Base-by-base conservation (phyloP, 2,888 invertebrate genomes). In the Drosophila ustulata region DNA sequence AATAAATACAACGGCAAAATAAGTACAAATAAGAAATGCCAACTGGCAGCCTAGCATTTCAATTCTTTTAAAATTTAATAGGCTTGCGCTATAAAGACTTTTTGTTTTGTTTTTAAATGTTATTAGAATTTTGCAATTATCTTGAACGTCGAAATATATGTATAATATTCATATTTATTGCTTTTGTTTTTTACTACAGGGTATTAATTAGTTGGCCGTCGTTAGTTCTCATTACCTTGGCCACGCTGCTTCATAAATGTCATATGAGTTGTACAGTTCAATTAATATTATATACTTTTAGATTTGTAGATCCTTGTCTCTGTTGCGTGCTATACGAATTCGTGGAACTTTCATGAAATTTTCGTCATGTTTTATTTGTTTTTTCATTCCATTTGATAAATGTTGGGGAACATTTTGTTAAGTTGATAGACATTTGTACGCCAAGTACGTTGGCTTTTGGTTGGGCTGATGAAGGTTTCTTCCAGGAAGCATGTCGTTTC, bases 261-360 rank as follows among this genome's bases (percentile, higher is more conserved):
- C 89, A 88, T 72, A 75, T 75, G 71, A 75, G 72, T 76, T 76
- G 85, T 80, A 84, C 71, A 74, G 66, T 76, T 89, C 89, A 89
- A 86, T 86, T 86, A 88, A 86, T 88, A 79, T 72, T 83, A 71
- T 82, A 28, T 30, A 64, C 37, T 50, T 43, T n/a, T 55, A 26
- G 53, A 61, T 70, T 72, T 59, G 47, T 64, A 49, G 59, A 64
- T 75, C 46, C 55, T 63, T 61, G 30, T 66, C 64, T 58, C 26
- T 9, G 50, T 64, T 64, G 66, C 79, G 65, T 79, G 75, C 45
- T 58, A 8, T 50, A 53, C 37, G 59, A 47, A 53, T 72, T 88
- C 81, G 69, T 69, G 66, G 85, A 80, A 84, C 52, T 75, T 66
- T 71, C 75, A 83, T 75, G 79, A 46, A 56, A 56, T 46, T 46